These are phyloP conservation scores for Phrynocephalus vlangalii DNA, from an alignment of 2,797 vertebrate genomes.

Conservation along the genomic window DNA sequence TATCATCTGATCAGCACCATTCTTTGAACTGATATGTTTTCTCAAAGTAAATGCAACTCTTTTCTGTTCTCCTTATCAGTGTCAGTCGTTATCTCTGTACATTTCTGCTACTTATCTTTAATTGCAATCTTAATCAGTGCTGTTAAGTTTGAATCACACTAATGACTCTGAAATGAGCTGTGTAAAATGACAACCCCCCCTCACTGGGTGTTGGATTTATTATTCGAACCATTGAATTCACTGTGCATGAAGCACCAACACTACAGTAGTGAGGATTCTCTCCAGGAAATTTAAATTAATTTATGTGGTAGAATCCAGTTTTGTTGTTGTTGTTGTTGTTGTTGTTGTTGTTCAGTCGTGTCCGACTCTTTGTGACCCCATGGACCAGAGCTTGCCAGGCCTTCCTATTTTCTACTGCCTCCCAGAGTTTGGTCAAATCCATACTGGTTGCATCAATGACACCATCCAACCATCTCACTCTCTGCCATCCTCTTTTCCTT, in stretches of 20 bases:
- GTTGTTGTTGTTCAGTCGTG: no score
- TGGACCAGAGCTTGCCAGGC: no score
- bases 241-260: neutral
- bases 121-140: constrained; percentile 23
- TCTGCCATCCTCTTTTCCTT: no score
- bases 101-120: constrained; percentile 22
- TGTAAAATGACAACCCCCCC: constrained; percentile 7
- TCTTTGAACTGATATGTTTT: neutral
- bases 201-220: constrained; percentile 2
- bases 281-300: neutral
- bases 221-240: neutral
- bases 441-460: no score
- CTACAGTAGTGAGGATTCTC: neutral
- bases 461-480: no score
- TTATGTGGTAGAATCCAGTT: neutral
- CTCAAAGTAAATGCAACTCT: neutral
- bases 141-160: constrained; percentile 11
- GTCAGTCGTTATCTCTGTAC: constrained; percentile 9
- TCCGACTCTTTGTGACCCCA: no score
- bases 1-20: neutral
- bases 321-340: no score
- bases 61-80: neutral
- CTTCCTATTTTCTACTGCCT: no score
- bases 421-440: no score
- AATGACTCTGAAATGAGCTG: constrained; percentile 17